Percentiles rank a stretch among this genome's conserved stretches.
phyloP scores from a whole-genome alignment of 2,888 invertebrate species.

The Eristalis arbustorum region DNA sequence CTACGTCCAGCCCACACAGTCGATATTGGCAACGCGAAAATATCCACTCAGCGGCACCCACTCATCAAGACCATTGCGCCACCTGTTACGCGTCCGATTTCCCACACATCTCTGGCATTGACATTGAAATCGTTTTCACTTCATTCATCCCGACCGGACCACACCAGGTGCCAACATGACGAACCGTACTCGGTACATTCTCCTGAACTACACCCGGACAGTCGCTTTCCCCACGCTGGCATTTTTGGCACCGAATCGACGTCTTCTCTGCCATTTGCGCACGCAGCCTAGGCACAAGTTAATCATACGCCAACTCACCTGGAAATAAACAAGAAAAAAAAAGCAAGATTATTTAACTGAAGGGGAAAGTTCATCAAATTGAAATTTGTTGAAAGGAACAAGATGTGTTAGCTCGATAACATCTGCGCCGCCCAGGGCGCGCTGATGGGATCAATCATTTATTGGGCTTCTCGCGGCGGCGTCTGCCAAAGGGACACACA shows the following conservation, averaged over 20 bases:
- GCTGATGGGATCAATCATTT: slow-evolving; percentile 22
- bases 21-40: neutral
- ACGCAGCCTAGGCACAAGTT: neutral
- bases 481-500: neutral
- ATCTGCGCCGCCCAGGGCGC: slow-evolving; percentile 5
- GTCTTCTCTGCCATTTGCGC: neutral
- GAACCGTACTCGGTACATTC: neutral
- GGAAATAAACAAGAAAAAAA: slow-evolving; percentile 11
- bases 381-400: slow-evolving; percentile 2
- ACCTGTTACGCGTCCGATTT: neutral
- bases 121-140: slow-evolving; percentile 17
- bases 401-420: neutral
- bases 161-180: neutral
- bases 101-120: slow-evolving; percentile 2
- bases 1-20: neutral
- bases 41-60: neutral
- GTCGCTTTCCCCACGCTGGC: neutral
- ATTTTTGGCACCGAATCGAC: neutral
- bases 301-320: slow-evolving; percentile 48
- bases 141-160: slow-evolving; percentile 14
- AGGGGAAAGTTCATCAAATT: neutral
- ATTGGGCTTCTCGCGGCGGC: neutral
- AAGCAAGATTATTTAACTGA: slow-evolving; percentile 11
- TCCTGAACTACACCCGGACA: neutral
- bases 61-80: neutral